Conservation (phyloP, 2,888 invertebrate genomes). For the Deilephila elpenor region DNA sequence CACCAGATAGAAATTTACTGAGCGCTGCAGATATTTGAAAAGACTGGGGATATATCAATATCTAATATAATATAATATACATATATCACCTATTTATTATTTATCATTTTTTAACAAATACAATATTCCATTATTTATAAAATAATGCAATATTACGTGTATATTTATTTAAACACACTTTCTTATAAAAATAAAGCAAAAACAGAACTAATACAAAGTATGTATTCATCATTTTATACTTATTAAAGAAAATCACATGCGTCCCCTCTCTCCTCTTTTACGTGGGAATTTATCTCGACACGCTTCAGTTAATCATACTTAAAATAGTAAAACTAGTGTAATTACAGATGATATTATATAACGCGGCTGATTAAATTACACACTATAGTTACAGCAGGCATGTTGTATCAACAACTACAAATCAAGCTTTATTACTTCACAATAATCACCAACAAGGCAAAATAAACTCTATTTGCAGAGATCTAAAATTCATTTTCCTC, state of each 20-base stretch:
- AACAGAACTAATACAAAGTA: no score
- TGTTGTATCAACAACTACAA: slow-evolving; percentile 27
- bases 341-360: slow-evolving; percentile 15
- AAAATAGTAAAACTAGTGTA: slow-evolving; percentile 10
- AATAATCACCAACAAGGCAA: not conserved
- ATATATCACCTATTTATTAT: no score
- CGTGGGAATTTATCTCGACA: no score
- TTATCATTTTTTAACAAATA: no score
- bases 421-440: slow-evolving; percentile 25
- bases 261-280: no score
- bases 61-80: no score
- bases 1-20: not conserved
- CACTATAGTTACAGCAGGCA: slow-evolving; percentile 25
- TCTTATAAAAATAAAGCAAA: no score
- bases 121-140: no score
- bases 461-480: slow-evolving; percentile 16
- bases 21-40: not conserved
- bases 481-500: slow-evolving; percentile 33
- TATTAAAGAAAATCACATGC: not conserved
- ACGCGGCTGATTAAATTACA: slow-evolving; percentile 22
- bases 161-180: no score
- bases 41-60: no score
- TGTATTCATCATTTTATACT: not conserved
- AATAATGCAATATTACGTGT: no score
- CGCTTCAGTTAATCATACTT: not conserved